Evolutionary conservation across 2,888 invertebrate genomes (phyloP).

Genomic region (Shargacucullia verbasci): DNA sequence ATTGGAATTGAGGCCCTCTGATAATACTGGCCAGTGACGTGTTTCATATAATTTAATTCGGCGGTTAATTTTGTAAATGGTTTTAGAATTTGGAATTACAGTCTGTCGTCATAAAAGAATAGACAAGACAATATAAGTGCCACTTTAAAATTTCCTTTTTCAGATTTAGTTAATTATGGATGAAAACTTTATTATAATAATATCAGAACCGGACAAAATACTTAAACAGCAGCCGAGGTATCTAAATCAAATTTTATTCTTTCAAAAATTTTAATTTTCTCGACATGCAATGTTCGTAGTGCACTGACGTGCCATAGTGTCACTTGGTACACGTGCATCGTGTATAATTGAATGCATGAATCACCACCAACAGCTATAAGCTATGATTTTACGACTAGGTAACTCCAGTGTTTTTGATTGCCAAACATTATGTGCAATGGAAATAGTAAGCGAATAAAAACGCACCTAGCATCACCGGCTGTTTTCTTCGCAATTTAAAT

Average conservation of each 20-base stretch:
- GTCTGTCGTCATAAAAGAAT: too few species aligned
- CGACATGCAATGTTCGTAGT: conserved; percentile 22
- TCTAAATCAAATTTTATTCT: too few species aligned
- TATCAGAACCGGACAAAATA: too few species aligned
- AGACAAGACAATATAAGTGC: too few species aligned
- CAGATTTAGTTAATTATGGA: too few species aligned
- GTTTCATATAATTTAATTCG: conserved; percentile 3
- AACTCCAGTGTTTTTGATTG: conserved; percentile 29
- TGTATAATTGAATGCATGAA: conserved; percentile 24
- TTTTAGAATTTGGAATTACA: conserved; percentile 13
- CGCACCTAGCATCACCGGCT: conserved; percentile 17
- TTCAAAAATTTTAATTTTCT: too few species aligned
- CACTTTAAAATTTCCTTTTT: too few species aligned
- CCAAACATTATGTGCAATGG: conserved; percentile 35
- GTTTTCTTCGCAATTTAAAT: conserved; percentile 10
- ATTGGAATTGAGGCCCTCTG: conserved; percentile 15
- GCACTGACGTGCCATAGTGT: neutral
- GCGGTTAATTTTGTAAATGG: conserved; percentile 6
- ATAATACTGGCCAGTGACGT: conserved; percentile 8
- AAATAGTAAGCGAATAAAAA: conserved; percentile 22
- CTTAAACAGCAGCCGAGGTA: too few species aligned
- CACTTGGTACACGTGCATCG: conserved; percentile 1
- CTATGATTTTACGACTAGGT: conserved; percentile 12
- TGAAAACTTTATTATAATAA: too few species aligned
- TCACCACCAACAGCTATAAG: neutral